Conservation (phyloP, 1,140 invertebrate genomes). For the Rhynchophorus ferrugineus region DNA sequence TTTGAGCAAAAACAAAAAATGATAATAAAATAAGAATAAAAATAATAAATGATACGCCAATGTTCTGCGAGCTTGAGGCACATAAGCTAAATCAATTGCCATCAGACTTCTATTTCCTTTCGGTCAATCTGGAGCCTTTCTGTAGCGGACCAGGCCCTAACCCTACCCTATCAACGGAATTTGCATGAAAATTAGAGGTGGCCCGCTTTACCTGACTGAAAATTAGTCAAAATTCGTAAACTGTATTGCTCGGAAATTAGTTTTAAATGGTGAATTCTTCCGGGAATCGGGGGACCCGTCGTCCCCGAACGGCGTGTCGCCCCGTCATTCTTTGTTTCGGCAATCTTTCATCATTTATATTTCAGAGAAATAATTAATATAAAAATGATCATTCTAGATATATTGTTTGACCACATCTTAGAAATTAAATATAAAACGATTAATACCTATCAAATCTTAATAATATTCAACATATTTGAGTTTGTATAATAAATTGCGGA, state of each 20-base stretch:
- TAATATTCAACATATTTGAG: background rate
- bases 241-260: constrained; percentile 23
- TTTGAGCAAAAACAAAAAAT: too few relatives aligned
- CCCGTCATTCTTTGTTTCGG: too few relatives aligned
- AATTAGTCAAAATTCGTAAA: constrained; percentile 23
- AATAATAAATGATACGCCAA: background rate
- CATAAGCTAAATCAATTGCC: constrained; percentile 14
- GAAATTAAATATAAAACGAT: background rate
- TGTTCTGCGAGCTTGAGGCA: background rate
- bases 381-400: background rate
- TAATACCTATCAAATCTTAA: background rate
- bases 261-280: constrained; percentile 21
- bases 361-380: too few relatives aligned
- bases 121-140: too few relatives aligned
- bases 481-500: background rate
- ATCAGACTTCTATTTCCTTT: constrained; percentile 28
- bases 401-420: background rate
- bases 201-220: constrained; percentile 22
- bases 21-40: background rate
- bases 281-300: constrained; percentile 16
- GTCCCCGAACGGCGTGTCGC: too few relatives aligned
- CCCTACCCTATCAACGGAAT: constrained; percentile 16
- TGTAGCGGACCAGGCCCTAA: constrained; percentile 2
- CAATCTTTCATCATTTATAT: too few relatives aligned
- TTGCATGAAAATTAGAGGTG: constrained; percentile 25